phyloP scores from a whole-genome alignment of 2,113 vertebrate species.

The Pitta sordida region DNA sequence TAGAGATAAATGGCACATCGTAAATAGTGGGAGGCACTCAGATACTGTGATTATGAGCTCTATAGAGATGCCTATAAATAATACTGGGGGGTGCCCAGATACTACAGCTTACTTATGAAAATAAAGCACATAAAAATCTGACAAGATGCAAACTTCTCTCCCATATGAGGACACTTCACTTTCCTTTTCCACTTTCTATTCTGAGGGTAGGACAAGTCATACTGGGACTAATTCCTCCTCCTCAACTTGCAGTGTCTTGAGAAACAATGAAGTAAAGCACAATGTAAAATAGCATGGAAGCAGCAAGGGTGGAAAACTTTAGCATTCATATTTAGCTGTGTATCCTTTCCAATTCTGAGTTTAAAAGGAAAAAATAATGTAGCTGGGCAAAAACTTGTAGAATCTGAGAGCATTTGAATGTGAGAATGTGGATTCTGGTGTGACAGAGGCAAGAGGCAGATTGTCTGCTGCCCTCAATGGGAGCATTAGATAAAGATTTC shows the following conservation, averaged over 20 bases:
- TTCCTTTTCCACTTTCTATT: background rate
- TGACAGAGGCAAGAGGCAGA: background rate
- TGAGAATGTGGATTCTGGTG: background rate
- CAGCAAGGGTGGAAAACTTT: background rate
- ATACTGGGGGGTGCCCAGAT: slow-evolving; percentile 27
- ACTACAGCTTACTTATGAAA: slow-evolving; percentile 34
- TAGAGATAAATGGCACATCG: slow-evolving; percentile 35
- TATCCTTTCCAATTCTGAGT: background rate
- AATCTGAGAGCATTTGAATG: background rate
- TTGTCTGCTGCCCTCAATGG: background rate
- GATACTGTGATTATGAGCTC: slow-evolving; percentile 56
- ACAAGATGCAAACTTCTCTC: slow-evolving; percentile 17
- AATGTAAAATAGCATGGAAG: background rate
- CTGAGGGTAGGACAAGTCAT: background rate
- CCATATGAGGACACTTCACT: background rate
- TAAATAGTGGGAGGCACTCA: slow-evolving; percentile 45
- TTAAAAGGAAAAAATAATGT: background rate
- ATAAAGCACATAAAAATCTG: slow-evolving; percentile 37
- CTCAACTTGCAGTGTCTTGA: background rate
- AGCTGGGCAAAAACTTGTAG: background rate
- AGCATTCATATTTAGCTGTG: background rate
- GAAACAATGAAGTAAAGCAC: background rate
- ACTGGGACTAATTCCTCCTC: background rate
- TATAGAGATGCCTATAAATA: slow-evolving; percentile 60
- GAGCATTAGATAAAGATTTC: background rate